These are phyloP conservation scores for Platycercus adscitus DNA, from an alignment of 2,113 vertebrate genomes.

Conservation along the genomic window DNA sequence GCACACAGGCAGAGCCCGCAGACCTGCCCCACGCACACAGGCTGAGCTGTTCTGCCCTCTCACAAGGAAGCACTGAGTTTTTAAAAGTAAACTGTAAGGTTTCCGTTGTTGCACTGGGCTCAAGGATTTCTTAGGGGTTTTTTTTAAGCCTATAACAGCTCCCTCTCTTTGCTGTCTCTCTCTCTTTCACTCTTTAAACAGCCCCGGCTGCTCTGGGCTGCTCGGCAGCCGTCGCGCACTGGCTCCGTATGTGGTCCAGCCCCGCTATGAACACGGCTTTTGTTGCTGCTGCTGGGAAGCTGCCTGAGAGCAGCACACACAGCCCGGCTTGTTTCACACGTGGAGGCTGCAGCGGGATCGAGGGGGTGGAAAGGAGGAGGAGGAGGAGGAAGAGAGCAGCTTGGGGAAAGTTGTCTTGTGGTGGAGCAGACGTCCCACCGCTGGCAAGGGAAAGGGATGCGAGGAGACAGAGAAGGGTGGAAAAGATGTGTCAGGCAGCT, in stretches of 20 bases:
- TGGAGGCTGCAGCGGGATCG: background rate
- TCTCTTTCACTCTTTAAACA: slow-evolving; percentile 57
- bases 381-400: background rate
- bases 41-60: slow-evolving; percentile 61
- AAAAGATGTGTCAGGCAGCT: slow-evolving; percentile 38
- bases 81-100: slow-evolving; percentile 81
- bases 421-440: background rate
- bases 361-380: background rate
- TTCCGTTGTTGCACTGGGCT: slow-evolving; percentile 80
- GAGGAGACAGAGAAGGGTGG: background rate
- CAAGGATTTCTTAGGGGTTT: slow-evolving; percentile 50
- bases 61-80: slow-evolving; percentile 81
- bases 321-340: slow-evolving; percentile 62
- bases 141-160: slow-evolving; percentile 53
- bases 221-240: slow-evolving; percentile 41
- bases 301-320: slow-evolving; percentile 70
- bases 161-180: slow-evolving; percentile 57
- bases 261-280: slow-evolving; percentile 71
- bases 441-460: background rate
- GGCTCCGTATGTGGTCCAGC: slow-evolving; percentile 74
- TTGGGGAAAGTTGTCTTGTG: slow-evolving; percentile 19
- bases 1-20: slow-evolving; percentile 69
- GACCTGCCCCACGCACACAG: slow-evolving; percentile 56
- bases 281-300: slow-evolving; percentile 70
- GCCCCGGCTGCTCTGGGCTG: slow-evolving; percentile 58